Percentiles rank a stretch among this genome's conserved stretches.
Conservation (phyloP, 2,113 vertebrate species). For the Oriolus oriolus region DNA sequence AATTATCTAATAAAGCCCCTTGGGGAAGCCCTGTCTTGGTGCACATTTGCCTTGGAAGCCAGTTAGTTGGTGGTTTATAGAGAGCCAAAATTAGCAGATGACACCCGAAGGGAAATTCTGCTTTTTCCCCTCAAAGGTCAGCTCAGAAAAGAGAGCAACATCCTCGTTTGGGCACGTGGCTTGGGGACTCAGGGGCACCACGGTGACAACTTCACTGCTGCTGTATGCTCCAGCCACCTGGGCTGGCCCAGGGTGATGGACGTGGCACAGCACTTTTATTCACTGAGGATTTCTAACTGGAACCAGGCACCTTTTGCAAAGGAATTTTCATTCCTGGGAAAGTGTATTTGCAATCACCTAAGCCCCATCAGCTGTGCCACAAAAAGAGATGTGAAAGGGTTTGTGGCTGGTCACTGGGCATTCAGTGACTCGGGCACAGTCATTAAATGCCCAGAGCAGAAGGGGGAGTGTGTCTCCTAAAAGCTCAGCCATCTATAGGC, state of each 20-base stretch:
- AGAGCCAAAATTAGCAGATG: slow-evolving; percentile 52
- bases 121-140: slow-evolving; percentile 49
- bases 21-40: not conserved
- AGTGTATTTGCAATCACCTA: not conserved
- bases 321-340: not conserved
- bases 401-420: not conserved
- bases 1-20: slow-evolving; percentile 5
- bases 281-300: not conserved
- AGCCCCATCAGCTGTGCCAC: not conserved
- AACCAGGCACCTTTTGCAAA: not conserved
- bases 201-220: slow-evolving; percentile 21
- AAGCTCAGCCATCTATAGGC: not conserved
- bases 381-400: not conserved
- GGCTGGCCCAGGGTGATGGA: not conserved
- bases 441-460: not conserved
- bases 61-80: not conserved
- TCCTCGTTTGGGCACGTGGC: not conserved
- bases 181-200: not conserved
- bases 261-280: not conserved
- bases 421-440: not conserved
- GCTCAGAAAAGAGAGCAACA: slow-evolving; percentile 1
- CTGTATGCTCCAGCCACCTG: slow-evolving; percentile 58
- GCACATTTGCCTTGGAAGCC: not conserved
- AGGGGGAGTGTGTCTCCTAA: not conserved
- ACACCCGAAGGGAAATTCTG: slow-evolving; percentile 25